Conservation (phyloP, 2,888 invertebrate genomes). For the Apocheima hispidaria region DNA sequence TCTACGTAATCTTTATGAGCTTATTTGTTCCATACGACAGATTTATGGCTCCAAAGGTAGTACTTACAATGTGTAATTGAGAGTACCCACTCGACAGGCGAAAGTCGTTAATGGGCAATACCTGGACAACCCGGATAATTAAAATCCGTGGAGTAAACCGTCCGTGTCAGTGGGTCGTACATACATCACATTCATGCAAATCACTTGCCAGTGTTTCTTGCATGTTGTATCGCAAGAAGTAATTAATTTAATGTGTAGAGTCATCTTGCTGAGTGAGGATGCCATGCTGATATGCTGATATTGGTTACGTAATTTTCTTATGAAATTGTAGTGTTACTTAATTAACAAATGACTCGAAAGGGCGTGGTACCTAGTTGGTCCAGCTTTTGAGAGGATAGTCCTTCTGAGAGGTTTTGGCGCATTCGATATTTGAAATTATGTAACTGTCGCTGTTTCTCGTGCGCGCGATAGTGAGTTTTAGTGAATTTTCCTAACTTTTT, state of each 20-base stretch:
- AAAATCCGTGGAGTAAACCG: slow-evolving; percentile 22
- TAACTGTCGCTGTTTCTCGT: no score
- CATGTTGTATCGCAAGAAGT: slow-evolving; percentile 9
- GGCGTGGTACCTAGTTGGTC: neutral
- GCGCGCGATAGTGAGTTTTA: no score
- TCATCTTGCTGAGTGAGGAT: slow-evolving; percentile 7
- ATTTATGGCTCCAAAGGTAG: slow-evolving; percentile 65
- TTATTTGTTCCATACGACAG: slow-evolving; percentile 70
- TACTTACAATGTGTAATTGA: slow-evolving; percentile 51
- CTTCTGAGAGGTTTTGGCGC: no score
- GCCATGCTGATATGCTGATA: neutral
- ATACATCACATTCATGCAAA: slow-evolving; percentile 16
- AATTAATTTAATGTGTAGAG: slow-evolving; percentile 13
- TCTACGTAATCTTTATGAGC: slow-evolving; percentile 54
- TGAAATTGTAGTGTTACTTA: neutral
- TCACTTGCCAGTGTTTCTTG: neutral
- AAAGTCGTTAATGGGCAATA: slow-evolving; percentile 67
- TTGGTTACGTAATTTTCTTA: slow-evolving; percentile 7
- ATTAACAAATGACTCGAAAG: neutral
- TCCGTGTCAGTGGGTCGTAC: slow-evolving; percentile 33
- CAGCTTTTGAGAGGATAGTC: no score
- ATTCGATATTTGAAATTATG: no score
- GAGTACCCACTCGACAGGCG: slow-evolving; percentile 51
- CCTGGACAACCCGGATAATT: slow-evolving; percentile 34
- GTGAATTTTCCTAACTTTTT: no score